Base-by-base conservation (phyloP, 2,797 vertebrate genomes). In the Thalassophryne amazonica region DNA sequence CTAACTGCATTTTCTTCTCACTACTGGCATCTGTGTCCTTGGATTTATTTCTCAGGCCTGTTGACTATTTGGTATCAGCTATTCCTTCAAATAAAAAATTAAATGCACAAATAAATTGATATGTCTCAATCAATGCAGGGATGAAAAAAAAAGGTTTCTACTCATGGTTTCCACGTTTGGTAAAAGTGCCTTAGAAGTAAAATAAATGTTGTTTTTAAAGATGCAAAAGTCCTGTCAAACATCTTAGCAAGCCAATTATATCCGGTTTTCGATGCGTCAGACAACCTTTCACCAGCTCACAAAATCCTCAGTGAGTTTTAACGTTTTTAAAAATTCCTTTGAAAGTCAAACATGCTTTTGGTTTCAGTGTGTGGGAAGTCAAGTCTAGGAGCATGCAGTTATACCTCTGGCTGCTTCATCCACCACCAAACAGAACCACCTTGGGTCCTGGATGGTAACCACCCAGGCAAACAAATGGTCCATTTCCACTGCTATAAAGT, bases 51-150 rank as follows among this genome's bases (percentile, higher is more conserved):
- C 60, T 71, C 45, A 35, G 65, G 62, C 42, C 38, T 43, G 53
- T 62, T 78, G 59, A 67, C 64, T 79, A n/a, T 78, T 82, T 76
- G 81, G 83, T 76, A 76, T 85, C n/a, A n/a, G n/a, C n/a, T n/a
- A n/a, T n/a, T n/a, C n/a, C n/a, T n/a, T n/a, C n/a, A n/a, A n/a
- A n/a, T n/a, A n/a, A n/a, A n/a, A n/a, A n/a, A n/a, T n/a, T n/a
- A n/a, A n/a, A n/a, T n/a, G n/a, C n/a, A n/a, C n/a, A n/a, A n/a
- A n/a, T 8, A 15, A 62, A 34, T 43, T 29, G 65, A 60, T 58
- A 12, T 61, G 36, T 38, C 36, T 54, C 27, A 2, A 11, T 48
- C 28, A 62, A 10, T 59, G 23, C 39, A 18, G 22, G 29, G 41
- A n/a, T n/a, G 19, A 43, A 37, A 16, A 40, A 13, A 38, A 47